A percentile compares a stretch with the other conserved stretches of the same genome.
These are phyloP conservation scores for Varecia variegata DNA, from an alignment of 2,797 vertebrate species.

Conservation along the genomic window DNA sequence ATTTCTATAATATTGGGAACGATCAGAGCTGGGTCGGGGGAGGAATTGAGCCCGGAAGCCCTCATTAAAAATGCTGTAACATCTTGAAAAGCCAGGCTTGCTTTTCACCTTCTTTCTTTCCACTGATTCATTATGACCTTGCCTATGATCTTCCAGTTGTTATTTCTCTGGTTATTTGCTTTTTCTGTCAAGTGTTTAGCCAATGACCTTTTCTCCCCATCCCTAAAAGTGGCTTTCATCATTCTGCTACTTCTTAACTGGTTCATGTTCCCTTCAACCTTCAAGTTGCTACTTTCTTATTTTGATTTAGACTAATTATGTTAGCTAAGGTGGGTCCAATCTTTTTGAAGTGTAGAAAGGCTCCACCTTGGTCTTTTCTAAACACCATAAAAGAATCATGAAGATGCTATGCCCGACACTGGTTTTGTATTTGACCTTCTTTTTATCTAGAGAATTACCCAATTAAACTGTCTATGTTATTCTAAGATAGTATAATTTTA, in stretches of 20 bases:
- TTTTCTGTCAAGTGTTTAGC: background rate
- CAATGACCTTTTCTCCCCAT: background rate
- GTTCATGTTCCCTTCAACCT: background rate
- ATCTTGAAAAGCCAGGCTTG: slow-evolving; percentile 13
- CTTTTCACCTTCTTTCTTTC: background rate
- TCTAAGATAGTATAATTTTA: background rate
- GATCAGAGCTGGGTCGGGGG: background rate
- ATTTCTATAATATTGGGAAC: slow-evolving; percentile 27
- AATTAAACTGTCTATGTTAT: background rate
- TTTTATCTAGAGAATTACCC: background rate
- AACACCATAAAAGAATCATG: background rate
- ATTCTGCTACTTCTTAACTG: background rate
- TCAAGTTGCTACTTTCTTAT: background rate
- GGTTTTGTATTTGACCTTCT: background rate
- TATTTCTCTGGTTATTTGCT: slow-evolving; percentile 23
- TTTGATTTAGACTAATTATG: background rate
- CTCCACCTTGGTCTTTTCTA: background rate
- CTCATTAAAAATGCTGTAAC: background rate
- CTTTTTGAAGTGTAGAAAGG: background rate
- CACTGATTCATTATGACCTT: background rate
- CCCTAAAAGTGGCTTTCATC: background rate
- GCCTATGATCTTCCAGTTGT: background rate
- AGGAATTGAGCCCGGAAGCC: background rate
- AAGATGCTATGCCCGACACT: background rate
- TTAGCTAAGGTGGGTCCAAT: background rate